Evolutionary conservation across 2,797 vertebrate genomes (phyloP).

Genomic region (Parotocinclus haroldoi): DNA sequence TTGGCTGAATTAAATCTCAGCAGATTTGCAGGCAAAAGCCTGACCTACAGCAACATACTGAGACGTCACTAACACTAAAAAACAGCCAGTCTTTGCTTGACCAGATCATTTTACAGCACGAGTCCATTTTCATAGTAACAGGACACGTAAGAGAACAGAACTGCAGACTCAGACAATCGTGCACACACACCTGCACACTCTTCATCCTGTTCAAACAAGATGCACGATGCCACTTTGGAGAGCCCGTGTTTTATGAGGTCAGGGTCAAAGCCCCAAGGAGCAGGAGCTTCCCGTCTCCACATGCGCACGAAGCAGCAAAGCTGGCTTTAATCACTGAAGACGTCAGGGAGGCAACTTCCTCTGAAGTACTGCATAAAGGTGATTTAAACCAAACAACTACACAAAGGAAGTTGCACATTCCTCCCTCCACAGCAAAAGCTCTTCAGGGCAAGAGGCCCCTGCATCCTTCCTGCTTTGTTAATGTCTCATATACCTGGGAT

Average conservation of each 20-base stretch:
- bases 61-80: no score
- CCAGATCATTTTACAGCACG: no score
- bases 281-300: conserved; percentile 63
- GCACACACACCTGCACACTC: conserved; percentile 38
- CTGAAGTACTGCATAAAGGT: conserved; percentile 63
- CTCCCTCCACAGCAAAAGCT: conserved; percentile 27
- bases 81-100: neutral
- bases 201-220: conserved; percentile 61
- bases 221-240: conserved; percentile 55
- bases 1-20: no score
- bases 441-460: conserved; percentile 35
- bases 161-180: conserved; percentile 20
- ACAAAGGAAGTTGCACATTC: conserved; percentile 47
- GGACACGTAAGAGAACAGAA: neutral
- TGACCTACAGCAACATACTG: no score
- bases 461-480: conserved; percentile 27
- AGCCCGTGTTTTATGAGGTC: conserved; percentile 66
- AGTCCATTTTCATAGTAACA: neutral
- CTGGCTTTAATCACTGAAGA: conserved; percentile 56
- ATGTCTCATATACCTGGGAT: conserved; percentile 21
- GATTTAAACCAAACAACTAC: conserved; percentile 66
- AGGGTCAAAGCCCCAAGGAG: conserved; percentile 69
- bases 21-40: no score
- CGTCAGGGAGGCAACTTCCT: conserved; percentile 55
- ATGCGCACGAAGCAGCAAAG: conserved; percentile 51